These are phyloP conservation scores for Ophion obscuratus DNA, from an alignment of 2,888 invertebrate species.

Conservation along the genomic window DNA sequence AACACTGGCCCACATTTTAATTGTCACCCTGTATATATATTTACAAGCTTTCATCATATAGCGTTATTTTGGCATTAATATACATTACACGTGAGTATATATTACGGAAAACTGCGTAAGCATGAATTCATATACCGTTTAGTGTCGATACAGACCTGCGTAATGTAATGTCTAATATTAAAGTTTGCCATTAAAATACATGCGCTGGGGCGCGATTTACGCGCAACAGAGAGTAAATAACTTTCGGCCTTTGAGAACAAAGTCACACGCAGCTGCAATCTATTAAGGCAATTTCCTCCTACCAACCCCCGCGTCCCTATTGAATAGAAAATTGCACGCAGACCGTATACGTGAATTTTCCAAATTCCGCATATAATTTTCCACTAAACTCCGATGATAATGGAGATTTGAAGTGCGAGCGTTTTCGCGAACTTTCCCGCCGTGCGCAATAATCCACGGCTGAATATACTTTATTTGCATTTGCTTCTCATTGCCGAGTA, in stretches of 20 bases:
- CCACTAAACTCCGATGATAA: conserved; percentile 2
- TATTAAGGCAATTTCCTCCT: conserved; percentile 7
- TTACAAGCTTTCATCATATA: conserved; percentile 6
- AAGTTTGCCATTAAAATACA: conserved; percentile 52
- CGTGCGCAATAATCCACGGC: not conserved
- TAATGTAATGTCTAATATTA: conserved; percentile 52
- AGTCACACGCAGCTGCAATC: conserved; percentile 3
- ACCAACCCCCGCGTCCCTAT: not conserved
- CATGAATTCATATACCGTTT: conserved; percentile 12
- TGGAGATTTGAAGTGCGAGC: not conserved
- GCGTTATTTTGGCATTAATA: conserved; percentile 24
- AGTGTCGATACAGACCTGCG: not conserved
- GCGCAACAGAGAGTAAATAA: conserved; percentile 25
- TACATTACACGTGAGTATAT: conserved; percentile 1
- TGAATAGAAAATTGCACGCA: conserved; percentile 22
- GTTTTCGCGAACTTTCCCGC: conserved; percentile 28
- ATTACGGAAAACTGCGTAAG: not conserved
- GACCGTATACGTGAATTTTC: conserved; percentile 6
- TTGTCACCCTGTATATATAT: not conserved
- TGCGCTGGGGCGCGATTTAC: conserved; percentile 3
- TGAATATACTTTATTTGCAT: conserved; percentile 11
- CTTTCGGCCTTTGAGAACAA: conserved; percentile 23
- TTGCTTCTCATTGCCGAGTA: not conserved
- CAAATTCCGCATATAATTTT: not conserved
- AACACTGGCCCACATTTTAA: not conserved